Evolutionary conservation across 2,113 vertebrate species (phyloP).

Genomic region (Takifugu bimaculatus): DNA sequence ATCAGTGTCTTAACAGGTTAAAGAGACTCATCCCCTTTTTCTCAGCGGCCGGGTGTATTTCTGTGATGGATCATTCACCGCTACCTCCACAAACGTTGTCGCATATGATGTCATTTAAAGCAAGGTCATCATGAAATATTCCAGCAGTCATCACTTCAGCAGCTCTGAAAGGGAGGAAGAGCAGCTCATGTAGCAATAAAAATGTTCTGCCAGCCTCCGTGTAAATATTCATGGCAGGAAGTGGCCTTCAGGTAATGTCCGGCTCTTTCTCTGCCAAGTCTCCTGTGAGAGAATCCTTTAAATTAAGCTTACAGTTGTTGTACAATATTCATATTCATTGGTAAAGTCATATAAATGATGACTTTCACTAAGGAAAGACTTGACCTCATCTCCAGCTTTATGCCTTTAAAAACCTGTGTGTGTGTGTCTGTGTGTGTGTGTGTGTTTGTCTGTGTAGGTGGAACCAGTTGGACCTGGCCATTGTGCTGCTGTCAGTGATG

Average conservation of each 20-base stretch:
- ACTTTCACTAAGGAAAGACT: background rate
- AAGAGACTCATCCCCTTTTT: no score
- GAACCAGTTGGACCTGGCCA: slow-evolving; percentile 97
- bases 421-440: slow-evolving; percentile 23
- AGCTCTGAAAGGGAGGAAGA: no score
- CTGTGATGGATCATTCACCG: no score
- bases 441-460: slow-evolving; percentile 75
- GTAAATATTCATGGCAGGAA: slow-evolving; percentile 41
- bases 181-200: no score
- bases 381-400: background rate
- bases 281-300: slow-evolving; percentile 10
- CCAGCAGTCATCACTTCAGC: no score
- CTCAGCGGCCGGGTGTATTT: no score
- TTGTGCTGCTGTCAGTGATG: slow-evolving; percentile 96
- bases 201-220: background rate
- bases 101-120: no score
- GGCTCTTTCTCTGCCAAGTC: slow-evolving; percentile 22
- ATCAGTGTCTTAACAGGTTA: no score
- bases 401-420: slow-evolving; percentile 2
- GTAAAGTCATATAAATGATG: slow-evolving; percentile 29
- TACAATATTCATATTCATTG: slow-evolving; percentile 44
- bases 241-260: slow-evolving; percentile 16
- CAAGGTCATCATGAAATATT: no score
- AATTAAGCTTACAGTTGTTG: slow-evolving; percentile 26
- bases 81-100: no score